A percentile compares a stretch with the other conserved stretches of the same genome.
These are phyloP conservation scores for Brachionichthys hirsutus DNA, from an alignment of 2,113 vertebrate species.

Conservation along the genomic window DNA sequence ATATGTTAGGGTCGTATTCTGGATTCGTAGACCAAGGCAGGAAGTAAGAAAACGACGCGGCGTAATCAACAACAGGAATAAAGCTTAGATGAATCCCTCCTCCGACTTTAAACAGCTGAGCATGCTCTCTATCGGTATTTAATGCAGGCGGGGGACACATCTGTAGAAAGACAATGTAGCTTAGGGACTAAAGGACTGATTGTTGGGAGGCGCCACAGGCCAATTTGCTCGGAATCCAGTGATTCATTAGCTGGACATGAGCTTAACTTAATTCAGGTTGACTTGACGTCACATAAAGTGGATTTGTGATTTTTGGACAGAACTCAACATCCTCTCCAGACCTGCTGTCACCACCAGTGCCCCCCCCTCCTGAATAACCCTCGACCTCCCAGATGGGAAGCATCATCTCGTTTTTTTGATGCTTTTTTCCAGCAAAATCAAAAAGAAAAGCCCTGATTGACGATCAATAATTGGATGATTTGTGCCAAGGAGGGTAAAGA, in stretches of 20 bases:
- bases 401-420: slow-evolving; percentile 56
- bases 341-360: slow-evolving; percentile 45
- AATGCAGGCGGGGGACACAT: slow-evolving; percentile 16
- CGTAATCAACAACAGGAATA: neutral
- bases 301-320: slow-evolving; percentile 44
- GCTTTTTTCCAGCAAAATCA: slow-evolving; percentile 23
- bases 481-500: slow-evolving; percentile 34
- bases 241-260: slow-evolving; percentile 55
- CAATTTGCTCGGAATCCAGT: slow-evolving; percentile 39
- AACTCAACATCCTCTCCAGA: slow-evolving; percentile 35
- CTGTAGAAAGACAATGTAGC: slow-evolving; percentile 9
- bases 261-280: slow-evolving; percentile 47
- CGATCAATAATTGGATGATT: slow-evolving; percentile 47
- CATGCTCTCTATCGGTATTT: slow-evolving; percentile 11
- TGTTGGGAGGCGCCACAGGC: slow-evolving; percentile 28
- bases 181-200: slow-evolving; percentile 23
- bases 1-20: no score
- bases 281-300: slow-evolving; percentile 38
- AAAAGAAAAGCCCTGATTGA: slow-evolving; percentile 31
- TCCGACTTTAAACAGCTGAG: slow-evolving; percentile 1
- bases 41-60: no score
- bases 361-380: slow-evolving; percentile 32
- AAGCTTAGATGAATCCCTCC: neutral
- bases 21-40: no score
- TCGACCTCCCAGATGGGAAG: slow-evolving; percentile 49